These are phyloP conservation scores for Xenopus borealis DNA, from an alignment of 2,113 vertebrate species.

Conservation along the genomic window DNA sequence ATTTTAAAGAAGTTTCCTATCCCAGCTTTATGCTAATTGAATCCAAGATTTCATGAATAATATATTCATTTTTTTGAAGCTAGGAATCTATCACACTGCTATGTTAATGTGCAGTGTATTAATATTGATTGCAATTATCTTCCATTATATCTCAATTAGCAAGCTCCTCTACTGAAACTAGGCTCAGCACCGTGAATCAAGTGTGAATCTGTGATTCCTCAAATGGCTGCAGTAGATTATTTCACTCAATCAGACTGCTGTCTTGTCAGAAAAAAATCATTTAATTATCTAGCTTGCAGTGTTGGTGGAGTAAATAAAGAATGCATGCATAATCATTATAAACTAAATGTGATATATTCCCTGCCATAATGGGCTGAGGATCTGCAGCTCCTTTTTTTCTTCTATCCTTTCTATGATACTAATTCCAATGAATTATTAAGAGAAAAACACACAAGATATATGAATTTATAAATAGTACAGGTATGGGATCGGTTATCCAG, in stretches of 20 bases:
- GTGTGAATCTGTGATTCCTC: conserved; percentile 26
- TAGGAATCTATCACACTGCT: conserved; percentile 22
- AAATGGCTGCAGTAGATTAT: conserved; percentile 9
- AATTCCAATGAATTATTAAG: too few species aligned
- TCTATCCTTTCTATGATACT: too few species aligned
- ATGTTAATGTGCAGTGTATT: conserved; percentile 38
- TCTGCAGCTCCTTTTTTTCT: background rate
- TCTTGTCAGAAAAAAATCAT: conserved; percentile 5
- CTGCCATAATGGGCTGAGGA: background rate
- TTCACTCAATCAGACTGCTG: conserved; percentile 14
- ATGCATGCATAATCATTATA: background rate
- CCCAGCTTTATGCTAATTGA: conserved; percentile 31
- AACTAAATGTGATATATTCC: background rate
- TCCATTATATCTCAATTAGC: conserved; percentile 43
- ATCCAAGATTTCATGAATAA: conserved; percentile 21
- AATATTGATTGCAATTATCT: conserved; percentile 44
- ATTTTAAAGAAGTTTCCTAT: background rate
- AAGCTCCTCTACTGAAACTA: conserved; percentile 11
- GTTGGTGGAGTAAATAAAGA: background rate
- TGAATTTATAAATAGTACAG: too few species aligned
- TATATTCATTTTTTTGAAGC: conserved; percentile 28
- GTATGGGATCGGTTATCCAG: too few species aligned
- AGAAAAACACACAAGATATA: too few species aligned
- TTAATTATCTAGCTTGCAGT: conserved; percentile 7
- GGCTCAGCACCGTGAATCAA: conserved; percentile 6